These are phyloP conservation scores for Leptinotarsa rubiginosa DNA, from an alignment of 2,888 invertebrate species.

Conservation along the genomic window DNA sequence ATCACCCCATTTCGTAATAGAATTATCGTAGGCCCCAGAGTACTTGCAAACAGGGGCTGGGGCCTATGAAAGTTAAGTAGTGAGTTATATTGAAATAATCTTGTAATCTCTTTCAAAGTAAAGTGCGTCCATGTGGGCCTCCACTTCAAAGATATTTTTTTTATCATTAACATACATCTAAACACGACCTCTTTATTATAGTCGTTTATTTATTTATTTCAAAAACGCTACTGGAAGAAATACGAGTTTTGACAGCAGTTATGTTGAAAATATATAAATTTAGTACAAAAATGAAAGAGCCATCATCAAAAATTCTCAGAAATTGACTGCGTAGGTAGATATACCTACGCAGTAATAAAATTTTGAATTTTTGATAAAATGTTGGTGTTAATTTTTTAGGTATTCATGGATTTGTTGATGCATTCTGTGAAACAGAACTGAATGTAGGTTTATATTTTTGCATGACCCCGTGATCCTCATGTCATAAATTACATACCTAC, in stretches of 20 bases:
- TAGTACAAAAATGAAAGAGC: no score
- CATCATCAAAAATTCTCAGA: no score
- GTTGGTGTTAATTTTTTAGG: no score
- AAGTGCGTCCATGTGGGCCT: slow-evolving; percentile 49
- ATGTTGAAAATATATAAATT: no score
- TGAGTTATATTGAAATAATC: slow-evolving; percentile 58
- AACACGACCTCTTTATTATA: background rate
- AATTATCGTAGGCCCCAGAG: slow-evolving; percentile 44
- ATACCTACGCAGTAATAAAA: no score
- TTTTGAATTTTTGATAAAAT: no score
- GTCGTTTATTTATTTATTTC: background rate
- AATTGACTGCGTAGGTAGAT: no score
- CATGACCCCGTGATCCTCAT: no score
- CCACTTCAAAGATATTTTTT: slow-evolving; percentile 45
- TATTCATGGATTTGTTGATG: no score
- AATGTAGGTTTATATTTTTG: no score
- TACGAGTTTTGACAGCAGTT: background rate
- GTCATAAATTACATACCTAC: no score
- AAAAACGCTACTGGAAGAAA: background rate
- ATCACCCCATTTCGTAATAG: slow-evolving; percentile 40
- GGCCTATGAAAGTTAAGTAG: slow-evolving; percentile 58
- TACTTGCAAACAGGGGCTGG: slow-evolving; percentile 52
- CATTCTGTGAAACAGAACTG: no score
- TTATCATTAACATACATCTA: background rate
- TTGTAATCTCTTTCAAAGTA: slow-evolving; percentile 56